Evolutionary conservation across 2,113 vertebrate species (phyloP).

Genomic region (Clarias batrachus): DNA sequence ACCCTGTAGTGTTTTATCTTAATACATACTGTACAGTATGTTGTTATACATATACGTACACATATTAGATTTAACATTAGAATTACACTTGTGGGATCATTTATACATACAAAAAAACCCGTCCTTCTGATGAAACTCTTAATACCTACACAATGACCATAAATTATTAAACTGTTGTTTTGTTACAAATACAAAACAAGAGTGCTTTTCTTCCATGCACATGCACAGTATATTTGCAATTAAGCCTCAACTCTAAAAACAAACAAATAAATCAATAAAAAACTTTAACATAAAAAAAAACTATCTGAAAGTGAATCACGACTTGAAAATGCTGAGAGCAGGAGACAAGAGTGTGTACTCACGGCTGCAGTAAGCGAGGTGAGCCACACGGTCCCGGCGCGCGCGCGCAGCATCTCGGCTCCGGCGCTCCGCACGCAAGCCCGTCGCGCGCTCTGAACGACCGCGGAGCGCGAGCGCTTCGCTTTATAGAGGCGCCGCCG

Average conservation of each 20-base stretch:
- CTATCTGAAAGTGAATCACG: neutral
- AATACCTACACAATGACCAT: neutral
- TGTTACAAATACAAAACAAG: neutral
- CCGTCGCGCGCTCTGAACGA: neutral
- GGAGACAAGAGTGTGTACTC: constrained; percentile 21
- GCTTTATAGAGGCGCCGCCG: constrained; percentile 6
- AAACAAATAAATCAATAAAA: too few species aligned
- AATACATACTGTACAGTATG: too few species aligned
- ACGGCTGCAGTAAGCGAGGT: constrained; percentile 25
- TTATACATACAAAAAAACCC: neutral
- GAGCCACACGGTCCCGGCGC: constrained; percentile 26
- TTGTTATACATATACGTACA: neutral
- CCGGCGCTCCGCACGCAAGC: neutral
- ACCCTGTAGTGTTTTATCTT: neutral
- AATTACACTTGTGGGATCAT: neutral
- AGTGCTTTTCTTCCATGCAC: neutral
- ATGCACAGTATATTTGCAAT: neutral
- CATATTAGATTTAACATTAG: neutral
- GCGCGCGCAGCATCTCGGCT: constrained; percentile 4
- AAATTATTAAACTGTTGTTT: neutral
- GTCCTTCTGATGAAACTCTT: neutral
- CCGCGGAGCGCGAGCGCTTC: neutral
- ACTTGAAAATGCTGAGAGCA: neutral
- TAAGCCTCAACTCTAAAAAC: neutral
- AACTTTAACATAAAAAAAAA: too few species aligned